Evolutionary conservation across 2,797 vertebrate species (phyloP), one percentile per base, ranked within the genome.

Genomic region (Ispidina lecontei): DNA sequence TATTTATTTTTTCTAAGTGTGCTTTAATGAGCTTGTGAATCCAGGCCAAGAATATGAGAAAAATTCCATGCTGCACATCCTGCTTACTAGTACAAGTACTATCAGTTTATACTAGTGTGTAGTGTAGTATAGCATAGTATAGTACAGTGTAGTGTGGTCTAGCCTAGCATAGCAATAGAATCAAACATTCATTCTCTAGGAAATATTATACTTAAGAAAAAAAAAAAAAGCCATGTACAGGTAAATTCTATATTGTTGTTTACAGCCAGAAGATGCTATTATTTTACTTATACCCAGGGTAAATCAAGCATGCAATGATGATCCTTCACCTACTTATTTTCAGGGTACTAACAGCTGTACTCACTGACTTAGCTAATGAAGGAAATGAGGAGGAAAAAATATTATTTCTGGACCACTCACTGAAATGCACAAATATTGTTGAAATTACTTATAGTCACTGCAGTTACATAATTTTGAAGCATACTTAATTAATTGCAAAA

Each of bases 321-420:
- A 39, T 49, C 11, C 81, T 28, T 90, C 59, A 76, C 28, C 47
- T 70, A 14, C 39, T 69, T 71, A 76, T 7, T 59, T 89, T 56
- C n/a, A 81, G 31, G 20, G 11, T 2, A 59, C 23, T 12, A 41
- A 58, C 43, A 91, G 51, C 51, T 87, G 22, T 60, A 71, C 18
- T 94, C 41, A 29, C 11, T 83, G 46, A 77, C 85, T 9, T 54
- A 63, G 11, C 7, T 84, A 81, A 84, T 56, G 39, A 76, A 79
- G 41, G 44, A 93, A 88, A 91, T 68, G n/a, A 76, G 19, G 12
- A 84, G 7, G 25, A 72, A 87, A 44, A 49, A 67, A 64, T 23
- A n/a, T 12, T 26, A 58, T 35, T 4, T 29, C 19, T 52, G 17
- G 39, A 68, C 26, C 10, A 12, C 14, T 73, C 18, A 33, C 5